Evolutionary conservation across 2,888 invertebrate species (phyloP), one percentile per base, ranked within the genome.

Genomic region (Noctua comes): DNA sequence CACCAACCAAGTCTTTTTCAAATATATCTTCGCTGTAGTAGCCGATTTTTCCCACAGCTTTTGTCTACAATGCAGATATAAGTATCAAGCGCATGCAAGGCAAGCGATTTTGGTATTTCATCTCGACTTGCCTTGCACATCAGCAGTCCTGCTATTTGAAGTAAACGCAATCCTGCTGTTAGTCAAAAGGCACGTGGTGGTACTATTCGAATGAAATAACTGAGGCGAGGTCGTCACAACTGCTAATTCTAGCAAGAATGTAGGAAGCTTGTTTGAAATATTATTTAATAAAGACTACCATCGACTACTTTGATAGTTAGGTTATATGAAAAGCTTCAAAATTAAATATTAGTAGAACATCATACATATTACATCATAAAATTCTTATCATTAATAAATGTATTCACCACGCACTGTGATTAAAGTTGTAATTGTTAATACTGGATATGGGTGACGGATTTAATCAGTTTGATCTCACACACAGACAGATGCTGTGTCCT

Each of bases 1-100:
- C 65, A 64, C 24, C 64, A 51, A n/a, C 43, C 27, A 76, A 65
- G 4, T 80, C 87, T 13, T 86, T 73, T 11, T 76, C 70, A 48
- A 64, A 70, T 43, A 51, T 7, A 0, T 79, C 76, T 43, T 76
- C 87, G 21, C 76, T 84, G 13, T 83, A 16, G 31, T 86, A 65
- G n/a, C n/a, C 76, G 4, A 48, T 36, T 4, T 48, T 21, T 27
- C 31, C 11, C 1, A 66, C 66, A 48, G 59, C 3, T 77, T 66
- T 76, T n/a, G 68, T 57, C 84, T 84, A 71, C 5, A 83, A 83
- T 18, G 65, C 27, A 75, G 10, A 54, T 7, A 40, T 18, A 11
- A 21, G 43, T 40, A 40, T 40, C 40, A 40, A 40, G 40, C 0
- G 7, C 40, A 40, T 40, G 40, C 40, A 40, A 40, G 7, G 40